Base-by-base conservation (phyloP, 2,113 vertebrate species). In the Euleptes europaea region DNA sequence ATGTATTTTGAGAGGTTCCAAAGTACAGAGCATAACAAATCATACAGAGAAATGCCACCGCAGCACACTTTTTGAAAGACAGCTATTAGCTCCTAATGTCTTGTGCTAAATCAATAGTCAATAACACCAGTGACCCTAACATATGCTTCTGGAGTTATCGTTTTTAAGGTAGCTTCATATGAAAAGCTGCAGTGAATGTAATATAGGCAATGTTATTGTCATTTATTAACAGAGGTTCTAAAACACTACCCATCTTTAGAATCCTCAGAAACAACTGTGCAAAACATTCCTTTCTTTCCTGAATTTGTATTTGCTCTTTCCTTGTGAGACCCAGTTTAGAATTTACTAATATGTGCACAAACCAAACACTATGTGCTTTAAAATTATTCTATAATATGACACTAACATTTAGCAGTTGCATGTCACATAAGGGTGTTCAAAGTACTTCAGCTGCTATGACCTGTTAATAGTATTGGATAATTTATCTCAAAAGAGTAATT, bases 41-140 rank as follows among this genome's bases (percentile, higher is more conserved):
- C 66, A 42, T 74, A 33, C 6, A 67, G 86, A 57, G 49, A 66
- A 83, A 85, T 80, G 84, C 84, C 84, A 85, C 67, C 77, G 33
- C 84, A 84, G 84, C 42, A 76, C 42, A 42, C 49, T 83, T 70
- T 57, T 83, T 40, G 60, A 67, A 87, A 23, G 38, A 35, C 3
- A 71, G 74, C 63, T 86, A 51, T 67, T 89, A 88, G 42, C 67
- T 81, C 40, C 83, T 87, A 90, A 74, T 19, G 12, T 35, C 26
- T 31, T 28, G 54, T n/a, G 38, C 33, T 88, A 79, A 87, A 90
- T 92, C 78, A 91, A 51, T 76, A n/a, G 17, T 63, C 47, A 91
- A 57, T 44, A 82, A 78, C 21, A 23, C 13, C 70, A 88, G 40
- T 12, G 44, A 84, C 73, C 31, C 57, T n/a, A 86, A 85, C 0